Evolutionary conservation across 2,113 vertebrate genomes (phyloP).

Genomic region (Myocastor coypus): DNA sequence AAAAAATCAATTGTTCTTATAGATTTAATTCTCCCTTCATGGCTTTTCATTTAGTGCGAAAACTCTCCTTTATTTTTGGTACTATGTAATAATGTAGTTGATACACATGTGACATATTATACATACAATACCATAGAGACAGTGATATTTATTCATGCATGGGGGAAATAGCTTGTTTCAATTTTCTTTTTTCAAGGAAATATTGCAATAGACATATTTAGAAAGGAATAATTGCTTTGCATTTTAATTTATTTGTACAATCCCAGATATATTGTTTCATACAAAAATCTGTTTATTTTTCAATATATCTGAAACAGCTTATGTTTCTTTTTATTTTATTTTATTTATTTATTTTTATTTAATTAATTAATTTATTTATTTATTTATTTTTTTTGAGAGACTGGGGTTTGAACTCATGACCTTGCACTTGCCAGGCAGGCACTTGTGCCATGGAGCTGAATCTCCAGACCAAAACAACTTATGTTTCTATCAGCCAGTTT

Average conservation of each 20-base stretch:
- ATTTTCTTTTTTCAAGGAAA: not conserved
- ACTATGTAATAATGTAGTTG: not conserved
- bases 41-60: not conserved
- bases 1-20: not conserved
- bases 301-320: slow-evolving; percentile 19
- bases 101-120: not conserved
- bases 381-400: too few species aligned
- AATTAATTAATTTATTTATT: too few species aligned
- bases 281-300: slow-evolving; percentile 32
- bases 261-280: not conserved
- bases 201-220: not conserved
- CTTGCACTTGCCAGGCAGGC: too few species aligned
- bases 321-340: too few species aligned
- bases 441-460: too few species aligned
- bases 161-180: not conserved
- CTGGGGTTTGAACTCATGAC: too few species aligned
- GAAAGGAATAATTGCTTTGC: slow-evolving; percentile 4
- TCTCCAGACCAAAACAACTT: not conserved
- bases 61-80: not conserved
- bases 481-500: not conserved
- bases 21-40: not conserved
- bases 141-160: not conserved
- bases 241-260: not conserved
- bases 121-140: not conserved
- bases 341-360: too few species aligned